A percentile compares a stretch with the other conserved stretches of the same genome.
These are phyloP conservation scores for Coelopa frigida DNA, from an alignment of 1,140 invertebrate species.

Conservation along the genomic window DNA sequence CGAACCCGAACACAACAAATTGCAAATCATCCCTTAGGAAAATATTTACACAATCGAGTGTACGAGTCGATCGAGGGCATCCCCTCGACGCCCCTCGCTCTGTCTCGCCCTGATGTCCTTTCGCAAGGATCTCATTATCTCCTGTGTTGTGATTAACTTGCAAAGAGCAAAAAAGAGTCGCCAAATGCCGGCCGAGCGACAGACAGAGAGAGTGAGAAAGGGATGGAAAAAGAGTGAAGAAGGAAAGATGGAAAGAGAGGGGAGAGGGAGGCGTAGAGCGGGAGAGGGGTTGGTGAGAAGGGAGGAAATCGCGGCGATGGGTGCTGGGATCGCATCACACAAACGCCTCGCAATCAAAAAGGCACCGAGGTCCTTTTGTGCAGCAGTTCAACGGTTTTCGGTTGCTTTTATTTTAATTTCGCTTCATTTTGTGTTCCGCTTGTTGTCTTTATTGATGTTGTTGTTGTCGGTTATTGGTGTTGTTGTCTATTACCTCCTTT, in stretches of 20 bases:
- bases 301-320: slow-evolving; percentile 18
- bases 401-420: no score
- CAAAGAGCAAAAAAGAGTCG: slow-evolving; percentile 3
- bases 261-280: neutral
- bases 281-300: slow-evolving; percentile 1
- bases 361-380: no score
- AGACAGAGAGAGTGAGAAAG: no score
- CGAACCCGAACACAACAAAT: slow-evolving; percentile 2
- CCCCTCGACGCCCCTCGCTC: no score
- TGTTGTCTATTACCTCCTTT: no score
- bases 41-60: slow-evolving; percentile 1
- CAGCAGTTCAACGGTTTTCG: no score
- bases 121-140: slow-evolving; percentile 9
- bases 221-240: neutral
- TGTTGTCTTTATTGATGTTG: no score
- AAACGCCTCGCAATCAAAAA: slow-evolving; percentile 44
- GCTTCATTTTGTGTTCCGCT: no score
- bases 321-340: slow-evolving; percentile 39
- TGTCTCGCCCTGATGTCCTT: no score
- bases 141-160: slow-evolving; percentile 12
- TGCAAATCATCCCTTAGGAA: slow-evolving; percentile 9
- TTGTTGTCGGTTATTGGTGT: no score
- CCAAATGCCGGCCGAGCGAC: no score
- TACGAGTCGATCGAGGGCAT: neutral
- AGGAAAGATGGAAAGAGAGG: neutral